Evolutionary conservation across 2,113 vertebrate genomes (phyloP), one percentile per base, ranked within the genome.

Genomic region (Pseudonaja textilis): DNA sequence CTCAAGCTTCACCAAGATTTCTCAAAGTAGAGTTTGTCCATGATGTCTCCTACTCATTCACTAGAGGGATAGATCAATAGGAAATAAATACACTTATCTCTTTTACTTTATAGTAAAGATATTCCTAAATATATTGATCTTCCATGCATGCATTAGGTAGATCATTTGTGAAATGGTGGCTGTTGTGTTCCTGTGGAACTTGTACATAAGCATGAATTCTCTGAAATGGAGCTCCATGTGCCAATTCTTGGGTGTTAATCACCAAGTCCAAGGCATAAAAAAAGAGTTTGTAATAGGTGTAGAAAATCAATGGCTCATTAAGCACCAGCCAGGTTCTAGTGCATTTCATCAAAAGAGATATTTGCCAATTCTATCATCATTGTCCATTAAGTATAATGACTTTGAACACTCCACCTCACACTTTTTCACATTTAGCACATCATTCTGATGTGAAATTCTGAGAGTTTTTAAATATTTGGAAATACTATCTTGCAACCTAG

Each of bases 151-250:
- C 39, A 74, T 90, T 90, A 90, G 39, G 12, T 57, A 89, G 39
- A 57, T 91, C 54, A 86, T 85, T 59, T 86, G 29, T 57, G 25
- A 91, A 94, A 29, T 50, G 64, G 81, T 69, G 91, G 85, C 50
- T 93, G 93, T 92, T 93, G 93, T 86, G 3, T 93, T 94, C 74
- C 34, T 93, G 11, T 93, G 25, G 50, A 93, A 74, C 59, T 85
- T 89, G 69, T 81, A 85, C 64, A 25, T 91, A 55, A 55, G 42
- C 25, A 42, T 7, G 8, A 61, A 23, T n/a, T 50, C 88, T 47
- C 89, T 64, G 26, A 90, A 47, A 20, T 61, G 45, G 42, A 64
- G 25, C 42, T n/a, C 3, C 45, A 45, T 89, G 47, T 69, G 3
- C 56, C 61, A 81, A 9, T 47, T 90, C 57, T 74, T 90, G 10